Evolutionary conservation across 2,113 vertebrate genomes (phyloP).

Genomic region (Halcyon malimbica): DNA sequence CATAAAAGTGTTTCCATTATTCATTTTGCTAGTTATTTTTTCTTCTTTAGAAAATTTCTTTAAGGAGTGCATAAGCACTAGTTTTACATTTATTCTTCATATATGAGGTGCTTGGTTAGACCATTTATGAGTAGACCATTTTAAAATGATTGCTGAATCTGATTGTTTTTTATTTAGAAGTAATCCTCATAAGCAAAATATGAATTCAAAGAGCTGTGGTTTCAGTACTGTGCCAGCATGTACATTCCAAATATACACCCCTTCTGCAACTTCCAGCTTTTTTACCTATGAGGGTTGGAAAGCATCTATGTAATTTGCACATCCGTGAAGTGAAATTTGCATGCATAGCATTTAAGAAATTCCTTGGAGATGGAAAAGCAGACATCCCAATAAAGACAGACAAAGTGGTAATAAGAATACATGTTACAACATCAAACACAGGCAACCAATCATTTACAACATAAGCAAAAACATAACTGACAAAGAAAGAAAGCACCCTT

Average conservation of each 20-base stretch:
- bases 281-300: slow-evolving; percentile 33
- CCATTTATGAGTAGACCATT: background rate
- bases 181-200: slow-evolving; percentile 6
- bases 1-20: background rate
- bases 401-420: slow-evolving; percentile 18
- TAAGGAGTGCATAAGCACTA: background rate
- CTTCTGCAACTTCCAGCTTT: slow-evolving; percentile 8
- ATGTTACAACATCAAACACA: slow-evolving; percentile 42
- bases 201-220: slow-evolving; percentile 13
- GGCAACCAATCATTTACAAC: slow-evolving; percentile 38
- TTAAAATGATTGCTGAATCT: background rate
- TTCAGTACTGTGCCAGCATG: background rate
- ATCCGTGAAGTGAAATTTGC: slow-evolving; percentile 58
- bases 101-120: background rate
- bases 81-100: background rate
- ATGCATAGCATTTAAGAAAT: slow-evolving; percentile 52
- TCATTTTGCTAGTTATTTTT: background rate
- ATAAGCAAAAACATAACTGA: slow-evolving; percentile 29
- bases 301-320: slow-evolving; percentile 29
- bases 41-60: background rate
- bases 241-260: background rate
- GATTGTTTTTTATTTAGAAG: background rate
- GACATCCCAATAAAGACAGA: slow-evolving; percentile 20
- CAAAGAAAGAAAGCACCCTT: background rate
- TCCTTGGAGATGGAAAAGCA: slow-evolving; percentile 34